Evolutionary conservation across 92 coral and sea anemone genomes (phyloP).

Genomic region (Pocillopora meandrina): DNA sequence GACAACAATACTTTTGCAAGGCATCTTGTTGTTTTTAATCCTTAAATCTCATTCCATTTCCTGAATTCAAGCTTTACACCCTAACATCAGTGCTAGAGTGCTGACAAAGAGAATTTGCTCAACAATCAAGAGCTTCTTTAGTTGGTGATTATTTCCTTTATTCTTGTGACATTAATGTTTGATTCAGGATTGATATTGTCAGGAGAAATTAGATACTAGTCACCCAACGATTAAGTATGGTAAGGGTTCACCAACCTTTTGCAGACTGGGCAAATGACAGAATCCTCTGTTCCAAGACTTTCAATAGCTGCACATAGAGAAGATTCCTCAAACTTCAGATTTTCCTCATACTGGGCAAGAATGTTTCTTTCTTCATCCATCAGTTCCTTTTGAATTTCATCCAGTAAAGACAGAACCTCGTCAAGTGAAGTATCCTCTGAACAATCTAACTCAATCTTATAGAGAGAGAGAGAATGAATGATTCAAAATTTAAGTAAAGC

Average conservation of each 20-base stretch:
- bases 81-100: too few species aligned
- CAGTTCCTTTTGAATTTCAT: constrained; percentile 89
- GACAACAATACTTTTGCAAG: too few species aligned
- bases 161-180: too few species aligned
- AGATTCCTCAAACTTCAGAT: constrained; percentile 88
- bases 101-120: too few species aligned
- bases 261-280: constrained; percentile 85
- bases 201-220: too few species aligned
- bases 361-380: constrained; percentile 80
- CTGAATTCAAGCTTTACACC: too few species aligned
- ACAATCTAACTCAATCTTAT: constrained; percentile 46
- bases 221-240: too few species aligned
- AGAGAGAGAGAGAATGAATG: background rate
- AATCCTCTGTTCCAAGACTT: constrained; percentile 85
- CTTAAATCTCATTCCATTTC: too few species aligned
- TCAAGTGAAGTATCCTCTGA: constrained; percentile 70
- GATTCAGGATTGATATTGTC: too few species aligned
- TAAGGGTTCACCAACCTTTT: constrained; percentile 57
- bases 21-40: too few species aligned
- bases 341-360: constrained; percentile 80
- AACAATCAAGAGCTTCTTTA: too few species aligned
- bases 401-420: constrained; percentile 78
- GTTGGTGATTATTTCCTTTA: too few species aligned
- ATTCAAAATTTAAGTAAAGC: constrained; percentile 33
- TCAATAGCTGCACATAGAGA: constrained; percentile 91